Evolutionary conservation across 2,797 vertebrate species (phyloP).

Genomic region (Pipistrellus kuhlii): DNA sequence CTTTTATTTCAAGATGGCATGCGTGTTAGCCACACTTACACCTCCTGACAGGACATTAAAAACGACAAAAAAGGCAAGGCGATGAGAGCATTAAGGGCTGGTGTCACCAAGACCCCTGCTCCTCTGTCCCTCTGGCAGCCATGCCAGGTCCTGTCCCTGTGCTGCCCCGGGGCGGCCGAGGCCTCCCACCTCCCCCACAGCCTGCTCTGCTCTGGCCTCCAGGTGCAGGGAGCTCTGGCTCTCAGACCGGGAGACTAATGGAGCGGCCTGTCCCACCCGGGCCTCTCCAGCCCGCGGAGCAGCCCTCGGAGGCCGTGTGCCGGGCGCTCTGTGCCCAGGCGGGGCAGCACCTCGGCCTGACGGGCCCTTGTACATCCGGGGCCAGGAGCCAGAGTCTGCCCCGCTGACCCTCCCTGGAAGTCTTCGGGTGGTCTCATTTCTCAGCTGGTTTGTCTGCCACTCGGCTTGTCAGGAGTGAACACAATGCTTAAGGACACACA

Average conservation of each 20-base stretch:
- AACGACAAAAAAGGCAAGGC: background rate
- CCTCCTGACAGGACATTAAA: background rate
- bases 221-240: background rate
- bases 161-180: background rate
- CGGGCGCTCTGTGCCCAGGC: background rate
- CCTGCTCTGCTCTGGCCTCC: no score
- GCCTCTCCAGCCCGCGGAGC: background rate
- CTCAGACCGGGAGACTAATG: background rate
- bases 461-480: background rate
- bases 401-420: background rate
- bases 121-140: rapidly evolving
- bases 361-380: background rate
- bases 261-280: background rate
- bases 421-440: no score
- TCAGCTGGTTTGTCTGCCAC: background rate
- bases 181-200: background rate
- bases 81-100: background rate
- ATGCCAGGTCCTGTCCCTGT: rapidly evolving
- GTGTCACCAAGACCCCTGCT: background rate
- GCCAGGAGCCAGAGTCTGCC: background rate
- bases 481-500: rapidly evolving
- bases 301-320: background rate
- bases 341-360: background rate
- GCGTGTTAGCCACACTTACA: background rate
- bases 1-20: background rate